Percentiles rank a stretch among this genome's conserved stretches.
phyloP scores from a whole-genome alignment of 2,888 invertebrate genomes.

The Chesias legatella region DNA sequence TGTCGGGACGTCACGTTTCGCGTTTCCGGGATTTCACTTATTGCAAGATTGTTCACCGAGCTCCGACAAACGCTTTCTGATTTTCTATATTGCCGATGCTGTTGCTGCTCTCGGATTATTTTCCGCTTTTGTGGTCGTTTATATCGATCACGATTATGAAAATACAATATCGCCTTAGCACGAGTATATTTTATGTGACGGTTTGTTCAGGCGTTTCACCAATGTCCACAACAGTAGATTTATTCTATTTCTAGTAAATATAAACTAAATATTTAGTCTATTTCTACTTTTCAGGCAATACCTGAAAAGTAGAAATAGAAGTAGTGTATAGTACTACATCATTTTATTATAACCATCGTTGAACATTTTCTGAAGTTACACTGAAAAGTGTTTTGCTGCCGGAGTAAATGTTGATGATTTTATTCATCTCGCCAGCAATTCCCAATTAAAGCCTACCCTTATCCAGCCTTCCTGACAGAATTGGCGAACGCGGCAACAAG shows the following conservation, averaged over 20 bases:
- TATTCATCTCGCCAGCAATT: conserved; percentile 9
- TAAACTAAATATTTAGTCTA: too few relatives aligned
- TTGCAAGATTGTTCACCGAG: conserved; percentile 9
- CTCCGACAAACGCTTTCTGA: conserved; percentile 1
- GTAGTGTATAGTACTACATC: too few relatives aligned
- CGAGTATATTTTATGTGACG: too few relatives aligned
- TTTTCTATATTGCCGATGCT: conserved; percentile 4
- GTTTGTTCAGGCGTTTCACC: too few relatives aligned
- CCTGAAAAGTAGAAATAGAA: too few relatives aligned
- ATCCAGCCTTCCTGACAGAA: conserved; percentile 9
- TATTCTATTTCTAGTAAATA: too few relatives aligned
- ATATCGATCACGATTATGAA: too few relatives aligned
- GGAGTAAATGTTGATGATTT: neutral
- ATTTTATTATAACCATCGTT: too few relatives aligned
- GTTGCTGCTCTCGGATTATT: neutral
- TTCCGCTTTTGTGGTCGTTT: conserved; percentile 3
- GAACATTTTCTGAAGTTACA: neutral
- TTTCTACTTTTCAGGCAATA: too few relatives aligned
- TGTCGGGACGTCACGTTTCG: conserved; percentile 17
- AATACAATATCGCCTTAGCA: too few relatives aligned
- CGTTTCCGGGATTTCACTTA: conserved; percentile 18
- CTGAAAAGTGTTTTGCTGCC: neutral
- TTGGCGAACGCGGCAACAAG: conserved; percentile 26
- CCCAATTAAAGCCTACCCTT: conserved; percentile 15
- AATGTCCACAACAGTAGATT: too few relatives aligned